phyloP scores from a whole-genome alignment of 2,113 vertebrate genomes.

The Corydoras sp. region DNA sequence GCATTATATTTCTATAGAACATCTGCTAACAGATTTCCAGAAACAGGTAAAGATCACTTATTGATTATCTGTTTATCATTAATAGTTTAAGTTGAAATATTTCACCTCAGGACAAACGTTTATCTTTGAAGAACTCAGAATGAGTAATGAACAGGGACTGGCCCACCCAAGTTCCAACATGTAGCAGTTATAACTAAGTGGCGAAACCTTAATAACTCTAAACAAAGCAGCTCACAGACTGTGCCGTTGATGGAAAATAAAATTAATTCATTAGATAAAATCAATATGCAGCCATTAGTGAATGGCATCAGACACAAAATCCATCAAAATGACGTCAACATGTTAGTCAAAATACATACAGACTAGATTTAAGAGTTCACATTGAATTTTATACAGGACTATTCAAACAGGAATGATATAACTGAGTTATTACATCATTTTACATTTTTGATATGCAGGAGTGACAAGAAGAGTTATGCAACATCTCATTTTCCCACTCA shows the following conservation, averaged over 20 bases:
- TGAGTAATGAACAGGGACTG: neutral
- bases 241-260: neutral
- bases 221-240: neutral
- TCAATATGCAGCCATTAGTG: neutral
- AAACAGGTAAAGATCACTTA: conserved; percentile 52
- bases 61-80: neutral
- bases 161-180: neutral
- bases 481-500: neutral
- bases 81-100: neutral
- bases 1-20: conserved; percentile 36
- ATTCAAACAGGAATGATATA: too few relatives aligned
- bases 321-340: neutral
- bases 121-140: neutral
- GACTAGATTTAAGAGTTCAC: too few relatives aligned
- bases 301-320: neutral
- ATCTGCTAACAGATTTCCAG: conserved; percentile 39
- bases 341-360: too few relatives aligned
- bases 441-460: too few relatives aligned
- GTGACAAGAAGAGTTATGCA: too few relatives aligned
- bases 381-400: too few relatives aligned
- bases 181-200: neutral
- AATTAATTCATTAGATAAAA: neutral
- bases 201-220: neutral
- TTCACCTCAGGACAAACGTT: neutral
- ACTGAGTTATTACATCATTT: too few relatives aligned